Base-by-base conservation (phyloP, 53 echinoderm and acorn worm genomes). In the Apostichopus leukothele region DNA sequence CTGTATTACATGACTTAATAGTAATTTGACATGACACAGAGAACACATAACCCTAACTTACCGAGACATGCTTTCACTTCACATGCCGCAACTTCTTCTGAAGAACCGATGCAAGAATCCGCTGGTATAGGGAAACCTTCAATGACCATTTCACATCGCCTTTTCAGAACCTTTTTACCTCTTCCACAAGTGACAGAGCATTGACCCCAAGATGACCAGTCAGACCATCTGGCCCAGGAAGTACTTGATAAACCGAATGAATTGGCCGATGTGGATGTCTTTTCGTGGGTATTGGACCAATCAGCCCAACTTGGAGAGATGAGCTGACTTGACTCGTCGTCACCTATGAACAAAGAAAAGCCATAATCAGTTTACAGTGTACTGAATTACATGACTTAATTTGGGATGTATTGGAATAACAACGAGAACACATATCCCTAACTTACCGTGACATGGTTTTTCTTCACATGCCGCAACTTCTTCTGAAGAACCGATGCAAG, bases 151-250 rank as follows among this genome's bases (percentile, higher is more conserved):
- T 85, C 53, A 67, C 93, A 93, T n/a, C 75, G n/a, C n/a, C 93
- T 78, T 23, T 54, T 75, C 12, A 89, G 84, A 50, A 84, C 80
- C 18, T 54, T 76, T 13, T 51, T 67, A 19, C 91, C 91, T 1
- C 20, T 67, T 12, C 91, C 91, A 52, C 91, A 91, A 18, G 63
- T 20, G 14, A 83, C 88, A 75, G 60, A 60, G 22, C 91, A 91
- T 8, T 5, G 51, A 9, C 88, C 81, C 91, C 91, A 91, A 1
- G 13, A 16, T 5, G 91, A 91, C 91, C 91, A 91, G 7, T 83
- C 84, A 0, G 84, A 52, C 91, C 91, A 91, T 39, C 51, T 51
- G 27, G 78, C 87, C 55, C 74, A 27, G 13, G 91, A 23, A n/a
- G 51, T 16, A 53, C 14, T 23, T 22, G 7, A 55, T 54, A n/a